Conservation (phyloP, 2,797 vertebrate genomes). For the Chromobotia macracanthus region DNA sequence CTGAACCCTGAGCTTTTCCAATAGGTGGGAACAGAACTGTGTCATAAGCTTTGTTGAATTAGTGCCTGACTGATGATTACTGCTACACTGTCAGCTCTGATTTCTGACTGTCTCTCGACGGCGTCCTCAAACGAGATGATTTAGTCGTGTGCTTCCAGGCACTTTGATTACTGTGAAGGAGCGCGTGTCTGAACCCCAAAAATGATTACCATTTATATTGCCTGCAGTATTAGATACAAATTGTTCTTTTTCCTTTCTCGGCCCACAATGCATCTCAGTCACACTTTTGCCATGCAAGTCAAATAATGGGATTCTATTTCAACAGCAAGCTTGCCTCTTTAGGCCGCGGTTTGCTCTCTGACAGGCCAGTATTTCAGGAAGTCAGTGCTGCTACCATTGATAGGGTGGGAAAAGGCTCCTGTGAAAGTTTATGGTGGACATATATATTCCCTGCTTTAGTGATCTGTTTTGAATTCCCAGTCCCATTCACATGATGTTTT, state of each 20-base stretch:
- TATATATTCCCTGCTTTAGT: conserved; percentile 39
- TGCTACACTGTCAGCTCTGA: conserved; percentile 21
- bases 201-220: conserved; percentile 70
- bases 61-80: conserved; percentile 35
- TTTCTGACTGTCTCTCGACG: conserved; percentile 33
- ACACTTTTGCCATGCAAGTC: conserved; percentile 17
- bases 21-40: conserved; percentile 27
- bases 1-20: conserved; percentile 34
- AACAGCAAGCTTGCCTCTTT: conserved; percentile 54
- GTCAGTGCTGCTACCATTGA: conserved; percentile 27
- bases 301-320: conserved; percentile 67
- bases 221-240: conserved; percentile 51
- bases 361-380: conserved; percentile 60
- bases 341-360: conserved; percentile 59
- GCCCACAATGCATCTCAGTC: conserved; percentile 39
- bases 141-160: conserved; percentile 8
- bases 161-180: conserved; percentile 37
- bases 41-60: conserved; percentile 23
- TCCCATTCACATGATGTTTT: conserved; percentile 39
- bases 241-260: conserved; percentile 40
- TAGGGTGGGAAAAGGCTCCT: conserved; percentile 47
- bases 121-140: conserved; percentile 20
- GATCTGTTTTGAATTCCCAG: conserved; percentile 62
- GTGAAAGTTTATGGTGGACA: conserved; percentile 57
- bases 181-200: conserved; percentile 27